phyloP scores from a whole-genome alignment of 2,113 vertebrate genomes.

The Nycticryphes semicollaris region DNA sequence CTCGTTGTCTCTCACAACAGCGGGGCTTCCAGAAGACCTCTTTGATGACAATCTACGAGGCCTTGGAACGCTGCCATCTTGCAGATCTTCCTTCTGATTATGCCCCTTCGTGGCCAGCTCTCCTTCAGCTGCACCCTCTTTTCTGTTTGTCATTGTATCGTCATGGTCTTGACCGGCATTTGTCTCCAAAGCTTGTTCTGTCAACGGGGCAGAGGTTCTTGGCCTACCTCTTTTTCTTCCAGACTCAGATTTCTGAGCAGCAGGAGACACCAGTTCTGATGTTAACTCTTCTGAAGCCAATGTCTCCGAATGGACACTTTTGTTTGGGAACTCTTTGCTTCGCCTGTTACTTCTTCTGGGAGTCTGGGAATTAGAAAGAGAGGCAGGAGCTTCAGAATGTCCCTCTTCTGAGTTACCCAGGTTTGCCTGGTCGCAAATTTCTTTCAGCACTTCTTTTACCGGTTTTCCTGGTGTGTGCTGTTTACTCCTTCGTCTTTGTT shows the following conservation, averaged over 20 bases:
- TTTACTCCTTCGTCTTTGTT: neutral
- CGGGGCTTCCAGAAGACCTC: neutral
- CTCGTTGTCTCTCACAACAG: neutral
- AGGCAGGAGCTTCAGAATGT: neutral
- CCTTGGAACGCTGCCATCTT: neutral
- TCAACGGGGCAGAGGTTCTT: neutral
- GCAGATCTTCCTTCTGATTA: neutral
- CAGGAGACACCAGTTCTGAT: neutral
- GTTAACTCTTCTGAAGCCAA: neutral
- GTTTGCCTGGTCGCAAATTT: neutral
- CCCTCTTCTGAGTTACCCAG: neutral
- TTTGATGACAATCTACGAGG: conserved; percentile 39
- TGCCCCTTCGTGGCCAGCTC: fast-evolving
- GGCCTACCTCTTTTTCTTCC: neutral
- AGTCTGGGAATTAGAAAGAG: neutral
- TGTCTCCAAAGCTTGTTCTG: neutral
- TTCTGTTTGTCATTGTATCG: fast-evolving
- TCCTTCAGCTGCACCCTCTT: neutral
- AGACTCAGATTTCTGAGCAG: neutral
- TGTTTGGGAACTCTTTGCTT: neutral
- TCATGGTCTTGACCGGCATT: neutral
- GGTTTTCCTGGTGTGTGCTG: neutral
- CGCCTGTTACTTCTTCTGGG: neutral
- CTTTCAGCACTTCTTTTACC: conserved; percentile 34
- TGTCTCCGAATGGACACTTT: neutral